Evolutionary conservation across 2,888 invertebrate species (phyloP).

Genomic region (Craniophora ligustri): DNA sequence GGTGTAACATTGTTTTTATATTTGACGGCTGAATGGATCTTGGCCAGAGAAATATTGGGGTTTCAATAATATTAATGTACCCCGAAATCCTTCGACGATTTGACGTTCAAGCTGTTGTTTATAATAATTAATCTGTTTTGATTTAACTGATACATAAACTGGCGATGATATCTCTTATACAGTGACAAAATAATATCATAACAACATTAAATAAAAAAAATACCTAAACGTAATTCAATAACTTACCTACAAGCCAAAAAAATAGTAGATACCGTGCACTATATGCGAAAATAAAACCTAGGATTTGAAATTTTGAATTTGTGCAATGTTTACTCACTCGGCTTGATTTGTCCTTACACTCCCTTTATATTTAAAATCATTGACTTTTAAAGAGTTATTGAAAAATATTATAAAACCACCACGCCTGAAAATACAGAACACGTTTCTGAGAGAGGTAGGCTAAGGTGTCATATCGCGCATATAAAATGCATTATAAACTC

Average conservation of each 20-base stretch:
- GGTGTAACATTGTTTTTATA: constrained; percentile 12
- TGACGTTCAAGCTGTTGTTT: too few species aligned
- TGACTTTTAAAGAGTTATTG: constrained; percentile 41
- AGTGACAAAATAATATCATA: too few species aligned
- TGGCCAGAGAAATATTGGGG: too few species aligned
- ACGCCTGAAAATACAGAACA: constrained; percentile 37
- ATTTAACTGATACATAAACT: too few species aligned
- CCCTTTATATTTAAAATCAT: constrained; percentile 43
- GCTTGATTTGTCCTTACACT: constrained; percentile 28
- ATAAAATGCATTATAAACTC: too few species aligned
- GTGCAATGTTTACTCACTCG: constrained; percentile 44
- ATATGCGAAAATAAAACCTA: neutral
- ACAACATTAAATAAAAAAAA: too few species aligned
- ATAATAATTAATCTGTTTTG: too few species aligned
- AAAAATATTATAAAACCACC: constrained; percentile 40
- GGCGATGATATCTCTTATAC: too few species aligned
- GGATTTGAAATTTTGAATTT: constrained; percentile 15
- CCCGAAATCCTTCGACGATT: too few species aligned
- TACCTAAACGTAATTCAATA: neutral
- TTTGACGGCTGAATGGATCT: constrained; percentile 13
- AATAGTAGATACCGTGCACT: constrained; percentile 35
- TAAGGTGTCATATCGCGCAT: neutral
- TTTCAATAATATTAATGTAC: too few species aligned
- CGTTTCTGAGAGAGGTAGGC: constrained; percentile 2
- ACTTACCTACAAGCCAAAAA: constrained; percentile 20